These are phyloP conservation scores for Eonycteris spelaea DNA, from an alignment of 2,113 vertebrate species.

Conservation along the genomic window DNA sequence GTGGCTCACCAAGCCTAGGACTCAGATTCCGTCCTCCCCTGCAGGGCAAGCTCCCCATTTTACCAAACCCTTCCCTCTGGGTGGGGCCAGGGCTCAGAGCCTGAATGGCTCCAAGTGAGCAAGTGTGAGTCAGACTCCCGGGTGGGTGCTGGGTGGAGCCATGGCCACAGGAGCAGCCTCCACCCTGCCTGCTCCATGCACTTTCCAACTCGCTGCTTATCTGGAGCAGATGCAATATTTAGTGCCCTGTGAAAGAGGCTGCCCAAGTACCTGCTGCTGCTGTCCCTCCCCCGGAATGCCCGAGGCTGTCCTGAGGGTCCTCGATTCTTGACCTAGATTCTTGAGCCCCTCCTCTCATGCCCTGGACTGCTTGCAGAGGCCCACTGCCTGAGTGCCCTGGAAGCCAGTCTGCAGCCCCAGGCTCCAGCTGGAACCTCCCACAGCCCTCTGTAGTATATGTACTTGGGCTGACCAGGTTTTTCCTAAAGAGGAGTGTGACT, in stretches of 20 bases:
- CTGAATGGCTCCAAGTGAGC: neutral
- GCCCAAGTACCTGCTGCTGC: constrained; percentile 23
- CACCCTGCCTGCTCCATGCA: neutral
- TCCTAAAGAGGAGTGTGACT: neutral
- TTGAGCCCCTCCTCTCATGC: neutral
- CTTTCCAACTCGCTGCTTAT: constrained; percentile 66
- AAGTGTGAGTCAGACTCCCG: neutral
- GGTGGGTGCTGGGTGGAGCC: neutral
- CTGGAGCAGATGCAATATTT: constrained; percentile 65
- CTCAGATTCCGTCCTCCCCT: too few relatives aligned
- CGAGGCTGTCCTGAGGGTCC: neutral
- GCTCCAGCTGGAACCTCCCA: neutral
- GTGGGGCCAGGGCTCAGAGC: neutral
- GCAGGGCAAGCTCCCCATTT: neutral
- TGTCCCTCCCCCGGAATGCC: neutral
- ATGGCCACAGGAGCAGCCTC: neutral
- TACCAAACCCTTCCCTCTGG: neutral
- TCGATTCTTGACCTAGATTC: constrained; percentile 34
- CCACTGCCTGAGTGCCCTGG: neutral
- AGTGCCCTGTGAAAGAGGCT: constrained; percentile 43
- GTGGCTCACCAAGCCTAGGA: neutral
- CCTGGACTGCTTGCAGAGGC: neutral
- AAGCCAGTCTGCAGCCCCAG: neutral
- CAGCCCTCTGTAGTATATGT: neutral
- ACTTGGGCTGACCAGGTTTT: neutral